These are phyloP conservation scores for Plebejus melissa DNA, from an alignment of 2,888 invertebrate genomes.

Conservation along the genomic window DNA sequence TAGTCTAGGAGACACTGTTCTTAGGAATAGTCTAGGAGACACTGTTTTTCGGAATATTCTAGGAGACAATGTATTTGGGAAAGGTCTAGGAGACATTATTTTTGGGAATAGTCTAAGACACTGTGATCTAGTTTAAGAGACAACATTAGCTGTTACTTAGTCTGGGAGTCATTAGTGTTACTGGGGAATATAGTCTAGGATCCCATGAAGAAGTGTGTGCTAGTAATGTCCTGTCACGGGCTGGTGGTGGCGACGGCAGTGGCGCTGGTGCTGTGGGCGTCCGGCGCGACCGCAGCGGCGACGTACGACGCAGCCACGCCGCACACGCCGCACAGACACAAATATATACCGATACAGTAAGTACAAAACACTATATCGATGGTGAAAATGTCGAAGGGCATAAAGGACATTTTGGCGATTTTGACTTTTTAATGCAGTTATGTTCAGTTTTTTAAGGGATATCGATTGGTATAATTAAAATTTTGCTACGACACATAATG, in stretches of 20 bases:
- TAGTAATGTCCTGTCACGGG: constrained; percentile 56
- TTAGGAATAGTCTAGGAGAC: not conserved
- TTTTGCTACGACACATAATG: too few relatives aligned
- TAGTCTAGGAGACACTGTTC: not conserved
- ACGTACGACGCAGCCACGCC: constrained; percentile 70
- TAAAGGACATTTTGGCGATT: too few relatives aligned
- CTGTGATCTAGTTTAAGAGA: not conserved
- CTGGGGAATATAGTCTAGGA: constrained; percentile 28
- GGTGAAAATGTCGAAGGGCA: too few relatives aligned
- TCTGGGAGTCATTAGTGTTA: not conserved
- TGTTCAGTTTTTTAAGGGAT: too few relatives aligned
- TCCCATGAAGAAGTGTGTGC: constrained; percentile 41
- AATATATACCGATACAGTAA: constrained; percentile 68
- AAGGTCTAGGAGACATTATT: too few relatives aligned
- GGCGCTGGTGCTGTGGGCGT: constrained; percentile 60
- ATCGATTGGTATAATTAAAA: too few relatives aligned
- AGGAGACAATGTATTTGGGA: too few relatives aligned
- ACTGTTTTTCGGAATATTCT: not conserved
- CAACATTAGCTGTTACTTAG: constrained; percentile 32
- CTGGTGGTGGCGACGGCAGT: constrained; percentile 52
- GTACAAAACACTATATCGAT: constrained; percentile 38
- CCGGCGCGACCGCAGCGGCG: constrained; percentile 52
- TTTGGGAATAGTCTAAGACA: too few relatives aligned
- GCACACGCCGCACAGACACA: constrained; percentile 59
- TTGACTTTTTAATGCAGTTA: too few relatives aligned